Evolutionary conservation across 2,113 vertebrate species (phyloP).

Genomic region (Zosterops borbonicus): DNA sequence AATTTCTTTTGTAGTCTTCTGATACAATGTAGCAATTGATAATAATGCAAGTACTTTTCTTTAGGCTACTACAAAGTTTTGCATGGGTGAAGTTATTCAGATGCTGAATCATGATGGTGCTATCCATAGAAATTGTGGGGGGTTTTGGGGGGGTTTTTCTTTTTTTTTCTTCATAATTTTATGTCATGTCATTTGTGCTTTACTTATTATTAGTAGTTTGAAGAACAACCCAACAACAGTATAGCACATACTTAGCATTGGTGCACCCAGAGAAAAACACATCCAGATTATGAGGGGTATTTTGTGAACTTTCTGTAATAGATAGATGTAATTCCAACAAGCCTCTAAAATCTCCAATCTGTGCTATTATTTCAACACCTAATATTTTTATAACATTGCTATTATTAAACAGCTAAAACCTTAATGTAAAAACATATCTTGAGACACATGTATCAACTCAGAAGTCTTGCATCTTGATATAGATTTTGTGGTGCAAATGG

Average conservation of each 20-base stretch:
- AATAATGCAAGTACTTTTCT: background rate
- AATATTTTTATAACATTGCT: background rate
- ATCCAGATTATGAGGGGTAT: background rate
- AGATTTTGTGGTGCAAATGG: rapidly evolving
- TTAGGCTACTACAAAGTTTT: background rate
- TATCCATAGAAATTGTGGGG: background rate
- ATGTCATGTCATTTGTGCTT: background rate
- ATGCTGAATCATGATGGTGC: background rate
- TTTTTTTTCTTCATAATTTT: background rate
- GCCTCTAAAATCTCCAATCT: background rate
- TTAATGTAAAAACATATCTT: background rate
- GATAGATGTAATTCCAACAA: background rate
- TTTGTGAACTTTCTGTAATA: background rate
- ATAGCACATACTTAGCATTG: rapidly evolving
- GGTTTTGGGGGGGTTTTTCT: background rate
- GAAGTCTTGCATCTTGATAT: background rate
- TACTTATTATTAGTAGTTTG: background rate
- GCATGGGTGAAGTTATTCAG: background rate
- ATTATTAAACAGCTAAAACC: background rate
- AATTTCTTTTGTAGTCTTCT: background rate
- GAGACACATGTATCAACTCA: background rate
- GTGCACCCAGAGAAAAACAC: background rate
- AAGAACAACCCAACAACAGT: background rate
- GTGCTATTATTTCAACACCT: background rate
- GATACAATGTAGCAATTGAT: background rate